These are phyloP conservation scores for Sphaerophoria taeniata DNA, from an alignment of 2,888 invertebrate species.

Conservation along the genomic window DNA sequence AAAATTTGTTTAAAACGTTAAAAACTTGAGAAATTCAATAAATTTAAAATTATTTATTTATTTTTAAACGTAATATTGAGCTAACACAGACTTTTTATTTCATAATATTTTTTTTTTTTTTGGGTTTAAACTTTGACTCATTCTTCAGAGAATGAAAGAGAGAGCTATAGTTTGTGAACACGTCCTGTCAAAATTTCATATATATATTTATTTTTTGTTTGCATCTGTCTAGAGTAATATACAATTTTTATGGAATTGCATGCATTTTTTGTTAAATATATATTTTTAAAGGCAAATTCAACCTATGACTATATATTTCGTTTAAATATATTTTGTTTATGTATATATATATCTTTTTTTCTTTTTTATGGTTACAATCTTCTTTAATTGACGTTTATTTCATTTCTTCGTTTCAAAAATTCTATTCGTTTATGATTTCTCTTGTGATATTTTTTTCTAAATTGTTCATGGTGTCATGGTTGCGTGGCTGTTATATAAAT, in stretches of 20 bases:
- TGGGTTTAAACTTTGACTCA: slow-evolving; percentile 26
- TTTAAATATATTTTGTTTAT: slow-evolving; percentile 48
- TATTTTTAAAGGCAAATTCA: slow-evolving; percentile 72
- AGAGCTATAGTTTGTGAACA: slow-evolving; percentile 51
- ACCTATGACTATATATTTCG: slow-evolving; percentile 56
- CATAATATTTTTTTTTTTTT: slow-evolving; percentile 32
- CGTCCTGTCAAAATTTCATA: slow-evolving; percentile 50
- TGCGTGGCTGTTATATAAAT: slow-evolving; percentile 3
- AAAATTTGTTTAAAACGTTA: slow-evolving; percentile 43
- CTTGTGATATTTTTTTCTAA: slow-evolving; percentile 60
- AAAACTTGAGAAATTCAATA: slow-evolving; percentile 54
- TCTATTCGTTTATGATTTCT: slow-evolving; percentile 65
- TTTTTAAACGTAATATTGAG: slow-evolving; percentile 63
- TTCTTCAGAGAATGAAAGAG: slow-evolving; percentile 38
- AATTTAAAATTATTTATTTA: slow-evolving; percentile 23
- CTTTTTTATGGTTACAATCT: slow-evolving; percentile 67
- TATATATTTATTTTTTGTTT: slow-evolving; percentile 22
- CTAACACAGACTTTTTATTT: slow-evolving; percentile 72
- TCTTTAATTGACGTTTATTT: slow-evolving; percentile 70
- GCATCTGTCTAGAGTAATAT: slow-evolving; percentile 52
- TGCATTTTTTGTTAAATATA: slow-evolving; percentile 52
- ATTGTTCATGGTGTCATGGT: slow-evolving; percentile 30
- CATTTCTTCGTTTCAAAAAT: slow-evolving; percentile 62
- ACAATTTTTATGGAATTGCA: slow-evolving; percentile 62
- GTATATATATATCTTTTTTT: slow-evolving; percentile 48